Base-by-base conservation (phyloP, 2,113 vertebrate species). In the Crotalus viridis region DNA sequence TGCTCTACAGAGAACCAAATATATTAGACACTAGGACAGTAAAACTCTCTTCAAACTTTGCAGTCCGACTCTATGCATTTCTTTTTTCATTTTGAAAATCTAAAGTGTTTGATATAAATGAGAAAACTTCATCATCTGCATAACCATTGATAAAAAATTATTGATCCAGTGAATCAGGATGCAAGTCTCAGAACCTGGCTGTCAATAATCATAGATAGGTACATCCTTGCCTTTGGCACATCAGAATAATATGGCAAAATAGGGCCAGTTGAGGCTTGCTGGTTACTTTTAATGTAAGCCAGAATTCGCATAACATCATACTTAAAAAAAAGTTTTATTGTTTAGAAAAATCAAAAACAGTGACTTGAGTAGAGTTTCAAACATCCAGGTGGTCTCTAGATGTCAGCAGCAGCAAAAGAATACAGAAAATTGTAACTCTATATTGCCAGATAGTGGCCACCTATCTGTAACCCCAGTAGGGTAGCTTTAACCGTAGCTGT, bases 1-100 rank as follows among this genome's bases (percentile, higher is more conserved):
- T 51, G 21, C 87, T 89, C 61, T 85, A 3, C 59, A 74, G 89
- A 93, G 85, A 85, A 90, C 93, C 74, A 87, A 39, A n/a, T 86
- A 74, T 89, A 55, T 0, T 0, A 12, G 3, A 48, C 43, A 91
- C 33, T 1, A 57, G 4, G 46, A 54, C 21, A 54, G 0, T 15
- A 61, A 55, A 88, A 48, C 28, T 55, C 64, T 39, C 10, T 69
- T 87, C 17, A 93, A 85, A 81, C 91, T 59, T 85, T 90, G 43
- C 0, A 0, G 10, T 91, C 90, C 86, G 39, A 13, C 19, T 81
- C 69, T 21, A 81, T 51, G 85, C 46, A 52, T 52, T 87, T 87
- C 13, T 48, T 87, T 52, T 87, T 87, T 17, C 5, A 21, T 28
- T n/a, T 81, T 33, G 51, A 28, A 33, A 88, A 54, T 88, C 51